Base-by-base conservation (phyloP, 2,888 invertebrate species). In the Drosophila niveifrons region DNA sequence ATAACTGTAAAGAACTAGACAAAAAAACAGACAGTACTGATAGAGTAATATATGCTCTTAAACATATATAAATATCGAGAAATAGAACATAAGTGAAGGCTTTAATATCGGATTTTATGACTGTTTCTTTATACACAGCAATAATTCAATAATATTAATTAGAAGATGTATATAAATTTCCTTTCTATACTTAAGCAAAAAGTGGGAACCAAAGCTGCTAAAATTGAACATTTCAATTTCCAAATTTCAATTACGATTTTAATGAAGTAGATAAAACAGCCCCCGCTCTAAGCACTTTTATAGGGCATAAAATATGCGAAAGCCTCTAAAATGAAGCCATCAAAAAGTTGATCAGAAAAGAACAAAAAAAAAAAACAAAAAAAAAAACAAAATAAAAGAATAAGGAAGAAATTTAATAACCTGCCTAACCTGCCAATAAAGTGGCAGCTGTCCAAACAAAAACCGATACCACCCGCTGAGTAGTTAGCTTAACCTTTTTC, bases 361-460 rank as follows among this genome's bases (percentile, higher is more conserved):
- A 48, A 48, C 63, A 70, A 68, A 66, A 86, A 74, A 72, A 36
- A 36, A 34, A 71, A 66, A 66, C n/a, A 36, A 34, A 71, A 66
- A 66, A 70, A 68, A 66, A 86, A 74, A 72, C n/a, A 36, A 34
- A 71, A 66, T 64, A 88, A 70, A 71, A 23, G 6, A 23, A 23
- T 23, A 88, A 74, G 69, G 74, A 71, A 66, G 68, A 88, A 86
- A 83, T 80, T 86, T 86, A 80, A 86, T 86, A 88, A 88, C 71
- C 80, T 71, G 29, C 65, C 61, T 29, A 66, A 64, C 66, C 82
- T 72, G 81, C 75, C 87, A 83, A 88, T 83, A 72, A 87, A 89
- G 57, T 89, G 84, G 68, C 89, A 88, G 89, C 89, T 87, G 89
- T 86, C 83, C 80, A 89, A 89, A 83, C 88, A 88, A 66, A 66